Evolutionary conservation across 2,113 vertebrate genomes (phyloP).

Genomic region (Silurus asotus): DNA sequence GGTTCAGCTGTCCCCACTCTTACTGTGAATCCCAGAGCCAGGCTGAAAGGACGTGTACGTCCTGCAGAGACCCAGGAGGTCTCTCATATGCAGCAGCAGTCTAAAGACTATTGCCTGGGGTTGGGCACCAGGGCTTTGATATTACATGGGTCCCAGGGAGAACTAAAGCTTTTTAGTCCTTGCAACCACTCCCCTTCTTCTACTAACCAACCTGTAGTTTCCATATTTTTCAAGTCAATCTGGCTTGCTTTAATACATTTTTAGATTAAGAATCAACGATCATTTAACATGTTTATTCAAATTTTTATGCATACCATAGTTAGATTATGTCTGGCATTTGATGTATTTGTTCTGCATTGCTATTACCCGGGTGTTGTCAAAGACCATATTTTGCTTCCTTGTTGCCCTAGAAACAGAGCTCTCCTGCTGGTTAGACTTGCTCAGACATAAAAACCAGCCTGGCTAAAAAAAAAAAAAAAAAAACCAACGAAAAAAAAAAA

Average conservation of each 20-base stretch:
- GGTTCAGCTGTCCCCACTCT: conserved; percentile 59
- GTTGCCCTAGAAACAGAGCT: conserved; percentile 51
- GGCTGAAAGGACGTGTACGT: conserved; percentile 67
- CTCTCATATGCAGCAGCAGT: conserved; percentile 70
- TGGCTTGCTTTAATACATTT: neutral
- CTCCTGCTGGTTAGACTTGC: conserved; percentile 45
- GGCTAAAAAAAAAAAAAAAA: neutral
- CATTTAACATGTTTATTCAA: neutral
- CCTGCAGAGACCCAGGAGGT: conserved; percentile 73
- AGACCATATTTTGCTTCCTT: conserved; percentile 38
- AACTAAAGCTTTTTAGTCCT: conserved; percentile 65
- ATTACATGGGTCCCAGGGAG: conserved; percentile 74
- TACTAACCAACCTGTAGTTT: conserved; percentile 59
- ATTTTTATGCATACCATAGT: neutral
- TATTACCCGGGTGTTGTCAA: neutral
- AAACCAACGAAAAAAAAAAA: too few relatives aligned
- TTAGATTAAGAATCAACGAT: neutral
- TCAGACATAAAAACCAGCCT: conserved; percentile 39
- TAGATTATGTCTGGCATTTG: neutral
- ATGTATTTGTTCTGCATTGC: conserved; percentile 21
- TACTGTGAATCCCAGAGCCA: conserved; percentile 53
- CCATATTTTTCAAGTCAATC: conserved; percentile 34
- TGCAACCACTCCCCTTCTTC: conserved; percentile 55
- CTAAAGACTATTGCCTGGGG: conserved; percentile 72
- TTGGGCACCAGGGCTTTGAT: conserved; percentile 74